phyloP scores from a whole-genome alignment of 2,888 invertebrate species.

The Oxyteleia sp. region DNA sequence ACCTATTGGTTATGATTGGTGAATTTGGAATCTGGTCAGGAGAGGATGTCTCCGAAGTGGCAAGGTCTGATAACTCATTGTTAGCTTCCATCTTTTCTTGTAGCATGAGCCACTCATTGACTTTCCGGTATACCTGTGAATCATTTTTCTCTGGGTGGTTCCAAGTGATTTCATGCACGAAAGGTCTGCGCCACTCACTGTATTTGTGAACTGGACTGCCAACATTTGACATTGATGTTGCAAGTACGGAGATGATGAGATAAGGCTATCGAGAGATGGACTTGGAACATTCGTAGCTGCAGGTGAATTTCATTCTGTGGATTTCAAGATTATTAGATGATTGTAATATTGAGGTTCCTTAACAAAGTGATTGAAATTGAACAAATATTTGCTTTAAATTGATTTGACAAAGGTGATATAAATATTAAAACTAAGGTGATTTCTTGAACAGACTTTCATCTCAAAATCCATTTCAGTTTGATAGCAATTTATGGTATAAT shows the following conservation, averaged over 20 bases:
- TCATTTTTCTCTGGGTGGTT: neutral
- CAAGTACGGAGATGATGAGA: neutral
- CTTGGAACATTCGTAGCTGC: neutral
- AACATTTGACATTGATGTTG: conserved; percentile 22
- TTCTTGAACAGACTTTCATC: too few species aligned
- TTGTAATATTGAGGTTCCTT: too few species aligned
- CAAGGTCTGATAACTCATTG: neutral
- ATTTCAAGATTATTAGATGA: too few species aligned
- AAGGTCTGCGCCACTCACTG: neutral
- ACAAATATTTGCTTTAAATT: too few species aligned
- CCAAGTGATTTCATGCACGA: conserved; percentile 20
- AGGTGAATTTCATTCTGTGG: neutral
- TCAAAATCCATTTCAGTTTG: too few species aligned
- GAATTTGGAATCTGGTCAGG: conserved; percentile 15
- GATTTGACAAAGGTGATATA: too few species aligned
- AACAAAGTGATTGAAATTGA: too few species aligned
- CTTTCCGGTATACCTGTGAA: neutral
- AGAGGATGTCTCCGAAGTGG: neutral
- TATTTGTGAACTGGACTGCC: neutral
- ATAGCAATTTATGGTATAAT: too few species aligned
- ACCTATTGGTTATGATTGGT: conserved; percentile 6
- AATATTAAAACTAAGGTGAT: too few species aligned
- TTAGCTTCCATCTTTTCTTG: conserved; percentile 6
- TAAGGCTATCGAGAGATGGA: neutral
- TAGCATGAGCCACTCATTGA: conserved; percentile 33